These are phyloP conservation scores for Tortricodes alternella DNA, from an alignment of 2,888 invertebrate species.

Conservation along the genomic window DNA sequence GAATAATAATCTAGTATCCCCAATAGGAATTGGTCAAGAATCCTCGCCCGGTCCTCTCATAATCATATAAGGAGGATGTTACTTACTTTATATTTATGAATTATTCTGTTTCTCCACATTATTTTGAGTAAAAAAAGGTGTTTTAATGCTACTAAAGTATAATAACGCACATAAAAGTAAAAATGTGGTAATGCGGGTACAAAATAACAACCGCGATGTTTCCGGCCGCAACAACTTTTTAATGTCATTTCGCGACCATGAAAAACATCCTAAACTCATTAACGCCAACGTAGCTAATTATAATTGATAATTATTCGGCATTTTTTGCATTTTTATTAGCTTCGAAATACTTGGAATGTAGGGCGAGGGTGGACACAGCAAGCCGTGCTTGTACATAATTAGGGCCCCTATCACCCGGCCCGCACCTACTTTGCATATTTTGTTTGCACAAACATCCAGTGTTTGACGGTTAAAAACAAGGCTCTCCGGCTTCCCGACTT, in stretches of 20 bases:
- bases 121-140: not conserved
- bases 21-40: no score
- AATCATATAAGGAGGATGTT: no score
- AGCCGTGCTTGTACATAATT: constrained; percentile 30
- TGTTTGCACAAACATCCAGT: constrained; percentile 28
- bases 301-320: constrained; percentile 31
- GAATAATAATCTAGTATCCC: no score
- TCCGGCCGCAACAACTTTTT: constrained; percentile 16
- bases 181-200: constrained; percentile 14
- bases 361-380: constrained; percentile 31
- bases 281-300: constrained; percentile 29
- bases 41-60: no score
- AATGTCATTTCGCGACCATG: constrained; percentile 19
- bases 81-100: no score
- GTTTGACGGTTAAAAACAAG: constrained; percentile 31
- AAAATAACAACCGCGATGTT: constrained; percentile 5
- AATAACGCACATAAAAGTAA: constrained; percentile 4
- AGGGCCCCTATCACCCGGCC: constrained; percentile 29
- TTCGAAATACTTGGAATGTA: constrained; percentile 28
- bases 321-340: constrained; percentile 31
- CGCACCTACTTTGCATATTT: constrained; percentile 31
- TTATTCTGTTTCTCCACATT: no score
- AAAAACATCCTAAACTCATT: constrained; percentile 25
- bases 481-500: constrained; percentile 20
- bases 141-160: not conserved